Conservation (phyloP, 2,113 vertebrate species). For the Mastomys coucha region DNA sequence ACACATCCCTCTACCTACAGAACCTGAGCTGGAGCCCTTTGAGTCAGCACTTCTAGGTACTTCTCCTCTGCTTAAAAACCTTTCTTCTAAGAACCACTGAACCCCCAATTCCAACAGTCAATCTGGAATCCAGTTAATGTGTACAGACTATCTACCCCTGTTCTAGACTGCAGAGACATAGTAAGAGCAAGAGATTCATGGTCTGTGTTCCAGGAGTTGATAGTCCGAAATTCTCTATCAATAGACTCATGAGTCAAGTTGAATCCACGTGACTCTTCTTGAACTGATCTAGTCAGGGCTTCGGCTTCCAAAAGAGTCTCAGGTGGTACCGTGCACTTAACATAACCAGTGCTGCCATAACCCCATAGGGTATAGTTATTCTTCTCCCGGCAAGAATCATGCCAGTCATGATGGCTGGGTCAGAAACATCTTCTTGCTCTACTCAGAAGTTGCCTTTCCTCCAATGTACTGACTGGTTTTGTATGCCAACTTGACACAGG, state of each 20-base stretch:
- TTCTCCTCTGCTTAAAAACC: not conserved
- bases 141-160: not conserved
- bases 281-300: not conserved
- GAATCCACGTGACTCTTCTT: not conserved
- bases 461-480: too few species aligned
- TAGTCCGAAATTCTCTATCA: not conserved
- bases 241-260: not conserved
- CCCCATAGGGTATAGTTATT: not conserved
- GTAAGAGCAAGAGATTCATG: not conserved
- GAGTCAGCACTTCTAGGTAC: not conserved
- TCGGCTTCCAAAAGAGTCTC: not conserved
- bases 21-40: not conserved
- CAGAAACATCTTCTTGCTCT: not conserved
- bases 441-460: not conserved
- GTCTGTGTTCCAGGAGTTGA: not conserved
- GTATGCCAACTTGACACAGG: too few species aligned
- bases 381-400: not conserved
- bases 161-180: not conserved
- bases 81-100: not conserved
- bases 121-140: not conserved
- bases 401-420: not conserved
- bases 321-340: not conserved
- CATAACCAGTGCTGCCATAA: not conserved
- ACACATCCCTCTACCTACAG: not conserved
- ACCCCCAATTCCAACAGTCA: not conserved